These are phyloP conservation scores for Leptodactylus fallax DNA, from an alignment of 2,797 vertebrate genomes.

Conservation along the genomic window DNA sequence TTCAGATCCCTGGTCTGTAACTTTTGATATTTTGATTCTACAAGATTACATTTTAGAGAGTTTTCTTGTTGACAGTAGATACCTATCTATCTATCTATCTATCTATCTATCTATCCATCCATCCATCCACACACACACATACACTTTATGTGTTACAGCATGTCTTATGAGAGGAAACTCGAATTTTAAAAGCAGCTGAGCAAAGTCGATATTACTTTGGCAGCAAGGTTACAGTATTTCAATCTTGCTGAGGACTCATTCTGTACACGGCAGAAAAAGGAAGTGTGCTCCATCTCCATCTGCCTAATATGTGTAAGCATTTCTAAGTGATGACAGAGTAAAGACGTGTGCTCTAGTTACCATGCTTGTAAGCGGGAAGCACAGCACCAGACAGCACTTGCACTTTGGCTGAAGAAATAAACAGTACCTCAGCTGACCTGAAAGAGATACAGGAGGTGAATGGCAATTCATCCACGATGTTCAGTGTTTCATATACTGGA, in stretches of 20 bases:
- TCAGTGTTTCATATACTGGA: neutral
- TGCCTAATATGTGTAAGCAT: slow-evolving; percentile 35
- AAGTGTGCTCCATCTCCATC: slow-evolving; percentile 27
- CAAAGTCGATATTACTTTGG: neutral
- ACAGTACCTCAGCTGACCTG: neutral
- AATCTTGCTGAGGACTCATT: neutral
- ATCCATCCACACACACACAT: no score
- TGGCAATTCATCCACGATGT: neutral
- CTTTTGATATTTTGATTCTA: neutral
- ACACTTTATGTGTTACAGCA: neutral
- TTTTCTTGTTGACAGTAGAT: neutral
- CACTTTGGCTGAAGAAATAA: slow-evolving; percentile 16
- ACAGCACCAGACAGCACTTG: slow-evolving; percentile 3
- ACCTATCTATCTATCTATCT: no score
- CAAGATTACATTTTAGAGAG: neutral
- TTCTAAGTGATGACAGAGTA: slow-evolving; percentile 32
- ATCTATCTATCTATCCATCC: no score
- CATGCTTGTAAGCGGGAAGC: neutral
- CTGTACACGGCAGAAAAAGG: neutral
- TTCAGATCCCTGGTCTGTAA: neutral
- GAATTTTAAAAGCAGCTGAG: neutral
- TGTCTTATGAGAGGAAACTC: neutral
- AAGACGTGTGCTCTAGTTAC: slow-evolving; percentile 13
- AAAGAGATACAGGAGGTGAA: neutral
- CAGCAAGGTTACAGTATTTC: neutral